Base-by-base conservation (phyloP, 2,888 invertebrate genomes). In the Iselma pallidipennis region DNA sequence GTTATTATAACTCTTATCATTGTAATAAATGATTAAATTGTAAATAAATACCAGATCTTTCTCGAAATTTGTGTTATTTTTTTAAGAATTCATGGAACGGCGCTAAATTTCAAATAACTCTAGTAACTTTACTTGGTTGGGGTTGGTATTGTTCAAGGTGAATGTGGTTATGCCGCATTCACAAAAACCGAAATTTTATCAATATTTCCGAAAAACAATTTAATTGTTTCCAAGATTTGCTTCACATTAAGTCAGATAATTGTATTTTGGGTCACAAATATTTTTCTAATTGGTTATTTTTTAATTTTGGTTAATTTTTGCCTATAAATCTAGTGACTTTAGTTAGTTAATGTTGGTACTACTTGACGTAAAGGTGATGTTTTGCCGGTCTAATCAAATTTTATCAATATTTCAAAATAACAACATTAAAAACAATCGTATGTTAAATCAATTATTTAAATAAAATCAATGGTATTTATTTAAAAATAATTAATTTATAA, bases 311-410 rank as follows among this genome's bases (percentile, higher is more conserved):
- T n/a, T n/a, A 2, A 16, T 19, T 16, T 42, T 7, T 16, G 42
- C 10, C 9, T n/a, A n/a, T n/a, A 7, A 19, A 14, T 42, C 10
- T 3, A 42, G 42, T 42, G 10, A 42, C 9, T 42, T 42, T 42
- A 19, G 16, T 10, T 42, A 19, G 9, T 21, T 42, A n/a, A 0
- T n/a, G 45, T 45, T 45, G 45, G 45, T 12, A 4, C 23, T 12
- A 7, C 12, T 2, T 23, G 12, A 14, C 28, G 52, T 23, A 23
- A 33, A 45, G 16, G 10, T 52, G 31, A 7, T 52, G 48, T 62
- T 62, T 62, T 62, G 62, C 62, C 62, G 62, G 62, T 62, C 58
- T 57, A 62, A 50, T 62, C 58, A 62, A 62, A 62, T 58, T 62
- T 42, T 29, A 26, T 50, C 29, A 19, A 55, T 51, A 52, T 16